phyloP scores from a whole-genome alignment of 2,888 invertebrate genomes.

The Erannis defoliaria region DNA sequence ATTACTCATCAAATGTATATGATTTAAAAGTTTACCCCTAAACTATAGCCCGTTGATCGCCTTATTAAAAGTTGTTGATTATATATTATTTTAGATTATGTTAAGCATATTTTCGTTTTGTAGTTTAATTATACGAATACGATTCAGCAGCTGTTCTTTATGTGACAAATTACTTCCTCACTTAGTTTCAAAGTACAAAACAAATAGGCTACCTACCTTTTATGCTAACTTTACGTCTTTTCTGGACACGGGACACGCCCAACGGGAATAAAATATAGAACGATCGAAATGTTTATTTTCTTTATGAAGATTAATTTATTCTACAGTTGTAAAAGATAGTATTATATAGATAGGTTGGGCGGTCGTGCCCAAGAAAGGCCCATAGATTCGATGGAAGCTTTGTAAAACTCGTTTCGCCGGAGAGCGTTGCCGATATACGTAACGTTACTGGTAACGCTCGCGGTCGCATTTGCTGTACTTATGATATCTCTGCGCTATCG shows the following conservation, averaged over 20 bases:
- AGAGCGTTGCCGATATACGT: conserved; percentile 35
- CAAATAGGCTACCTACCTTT: conserved; percentile 72
- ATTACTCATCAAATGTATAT: conserved; percentile 33
- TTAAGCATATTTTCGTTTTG: conserved; percentile 65
- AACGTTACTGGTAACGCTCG: conserved; percentile 23
- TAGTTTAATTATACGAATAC: conserved; percentile 73
- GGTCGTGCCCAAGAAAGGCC: conserved; percentile 57
- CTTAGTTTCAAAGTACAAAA: conserved; percentile 85
- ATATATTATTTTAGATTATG: conserved; percentile 64
- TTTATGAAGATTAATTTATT: conserved; percentile 78
- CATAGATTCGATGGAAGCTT: conserved; percentile 39
- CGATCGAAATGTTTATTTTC: conserved; percentile 78
- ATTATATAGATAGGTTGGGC: conserved; percentile 67
- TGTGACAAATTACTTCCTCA: conserved; percentile 63
- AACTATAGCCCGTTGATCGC: conserved; percentile 41
- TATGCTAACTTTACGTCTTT: conserved; percentile 52
- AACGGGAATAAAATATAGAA: conserved; percentile 60
- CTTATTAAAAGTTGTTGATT: conserved; percentile 69
- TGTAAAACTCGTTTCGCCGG: conserved; percentile 19
- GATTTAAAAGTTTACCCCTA: conserved; percentile 59
- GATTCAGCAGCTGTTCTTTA: conserved; percentile 75
- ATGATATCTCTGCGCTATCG: conserved; percentile 66
- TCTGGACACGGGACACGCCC: conserved; percentile 70
- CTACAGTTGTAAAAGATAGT: conserved; percentile 63
- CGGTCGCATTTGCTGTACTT: conserved; percentile 68